Conservation (phyloP, 2,113 vertebrate species). For the Eurypyga helias region DNA sequence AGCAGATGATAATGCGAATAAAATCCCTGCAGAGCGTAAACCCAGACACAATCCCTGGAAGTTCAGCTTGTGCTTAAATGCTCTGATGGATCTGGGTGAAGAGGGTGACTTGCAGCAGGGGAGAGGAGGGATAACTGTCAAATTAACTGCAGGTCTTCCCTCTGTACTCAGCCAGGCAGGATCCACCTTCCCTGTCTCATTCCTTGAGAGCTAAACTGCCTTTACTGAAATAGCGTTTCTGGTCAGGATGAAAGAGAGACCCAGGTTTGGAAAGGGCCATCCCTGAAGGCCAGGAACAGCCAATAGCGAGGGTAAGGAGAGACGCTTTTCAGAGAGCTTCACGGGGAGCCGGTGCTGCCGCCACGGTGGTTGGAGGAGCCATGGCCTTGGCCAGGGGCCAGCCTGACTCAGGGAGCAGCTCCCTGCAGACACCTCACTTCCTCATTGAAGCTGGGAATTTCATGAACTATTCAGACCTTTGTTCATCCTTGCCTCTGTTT, state of each 20-base stretch:
- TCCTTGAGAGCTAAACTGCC: neutral
- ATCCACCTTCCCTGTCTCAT: neutral
- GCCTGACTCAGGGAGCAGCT: neutral
- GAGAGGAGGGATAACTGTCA: neutral
- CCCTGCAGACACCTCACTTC: neutral
- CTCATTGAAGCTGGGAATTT: neutral
- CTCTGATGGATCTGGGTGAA: neutral
- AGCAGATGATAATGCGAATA: neutral
- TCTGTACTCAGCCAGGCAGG: rapidly evolving
- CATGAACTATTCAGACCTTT: neutral
- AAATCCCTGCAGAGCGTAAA: neutral
- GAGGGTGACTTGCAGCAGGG: neutral
- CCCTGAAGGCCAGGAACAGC: neutral
- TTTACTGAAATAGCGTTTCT: neutral
- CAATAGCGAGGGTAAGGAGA: neutral
- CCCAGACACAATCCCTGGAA: neutral
- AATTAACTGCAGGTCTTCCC: neutral
- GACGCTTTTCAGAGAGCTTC: neutral
- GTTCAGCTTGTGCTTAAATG: neutral
- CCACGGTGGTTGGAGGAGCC: neutral
- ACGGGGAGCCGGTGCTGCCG: rapidly evolving
- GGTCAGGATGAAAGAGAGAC: neutral
- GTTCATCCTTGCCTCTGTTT: neutral
- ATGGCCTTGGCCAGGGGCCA: neutral
- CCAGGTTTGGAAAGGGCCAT: neutral